phyloP scores from a whole-genome alignment of 2,888 invertebrate species.

The Sminthurinus aureus region DNA sequence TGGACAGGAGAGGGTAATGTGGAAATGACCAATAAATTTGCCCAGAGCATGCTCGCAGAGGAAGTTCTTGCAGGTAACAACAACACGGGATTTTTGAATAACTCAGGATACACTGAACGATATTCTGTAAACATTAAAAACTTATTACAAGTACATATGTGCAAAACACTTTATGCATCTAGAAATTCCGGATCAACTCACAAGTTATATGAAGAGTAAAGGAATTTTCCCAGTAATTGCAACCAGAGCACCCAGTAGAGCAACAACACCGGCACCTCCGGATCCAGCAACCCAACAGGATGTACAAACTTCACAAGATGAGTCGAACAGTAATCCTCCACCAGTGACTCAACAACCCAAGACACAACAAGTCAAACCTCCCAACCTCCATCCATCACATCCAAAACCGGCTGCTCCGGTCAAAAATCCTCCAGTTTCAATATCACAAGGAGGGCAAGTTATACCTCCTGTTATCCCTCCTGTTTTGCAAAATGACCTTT shows the following conservation, averaged over 20 bases:
- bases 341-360: neutral
- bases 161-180: constrained; percentile 51
- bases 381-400: neutral
- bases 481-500: no score
- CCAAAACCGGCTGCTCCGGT: neutral
- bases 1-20: constrained; percentile 42
- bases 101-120: no score
- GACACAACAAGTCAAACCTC: neutral
- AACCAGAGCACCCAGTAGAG: neutral
- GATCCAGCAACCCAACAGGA: neutral
- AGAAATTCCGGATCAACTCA: constrained; percentile 68
- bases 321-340: neutral
- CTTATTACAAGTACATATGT: no score
- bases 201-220: constrained; percentile 7
- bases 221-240: neutral
- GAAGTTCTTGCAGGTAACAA: neutral
- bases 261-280: neutral
- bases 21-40: constrained; percentile 50
- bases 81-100: no score
- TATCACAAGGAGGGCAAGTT: no score
- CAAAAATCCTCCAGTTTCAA: neutral
- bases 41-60: constrained; percentile 41
- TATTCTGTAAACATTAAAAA: no score
- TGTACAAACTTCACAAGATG: neutral
- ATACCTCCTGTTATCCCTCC: no score